Base-by-base conservation (phyloP, 2,888 invertebrate genomes). In the Epistrophe eligans region DNA sequence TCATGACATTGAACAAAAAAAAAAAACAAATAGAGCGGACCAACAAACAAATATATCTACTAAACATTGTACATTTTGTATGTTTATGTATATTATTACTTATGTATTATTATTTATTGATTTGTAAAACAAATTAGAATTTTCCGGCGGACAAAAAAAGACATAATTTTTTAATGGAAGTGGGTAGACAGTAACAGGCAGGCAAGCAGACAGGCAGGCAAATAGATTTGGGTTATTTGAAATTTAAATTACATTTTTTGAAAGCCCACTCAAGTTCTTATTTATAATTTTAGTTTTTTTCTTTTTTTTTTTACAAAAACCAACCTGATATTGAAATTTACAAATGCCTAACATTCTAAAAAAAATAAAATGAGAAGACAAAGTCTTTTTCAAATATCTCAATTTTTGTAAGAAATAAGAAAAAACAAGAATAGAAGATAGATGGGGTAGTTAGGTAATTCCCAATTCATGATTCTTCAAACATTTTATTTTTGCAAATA, bases 1-100 rank as follows among this genome's bases (percentile, higher is more conserved):
- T 24, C 50, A 38, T 67, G 67, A 50, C 67, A 67, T 67, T 67
- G 67, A 24, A 38, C 6, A 40, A 60, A 60, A 40, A 60, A 8
- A 40, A 60, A 8, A 35, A 24, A n/a, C 13, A 48, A 66, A 66
- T 32, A 64, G 24, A n/a, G 9, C 32, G 35, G 28, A 10, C 45
- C 62, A 43, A 24, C 4, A 43, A 24, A 62, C 24, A 32, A 43
- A 15, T 24, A 24, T 24, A 43, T 5, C 15, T 17, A 48, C 48
- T 17, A n/a, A 17, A 48, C 17, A 10, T 9, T 19, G 19, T 50
- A n/a, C 57, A 57, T 28, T 28, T 28, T 13, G 24, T 24, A 24
- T 28, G 28, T n/a, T 7, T 32, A 64, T 17, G 11, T 48, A n/a
- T 17, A 48, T 48, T 2, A 52, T 66, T 48, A 32, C 11, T 45